Evolutionary conservation across 2,113 vertebrate genomes (phyloP).

Genomic region (Balaenoptera acutorostrata): DNA sequence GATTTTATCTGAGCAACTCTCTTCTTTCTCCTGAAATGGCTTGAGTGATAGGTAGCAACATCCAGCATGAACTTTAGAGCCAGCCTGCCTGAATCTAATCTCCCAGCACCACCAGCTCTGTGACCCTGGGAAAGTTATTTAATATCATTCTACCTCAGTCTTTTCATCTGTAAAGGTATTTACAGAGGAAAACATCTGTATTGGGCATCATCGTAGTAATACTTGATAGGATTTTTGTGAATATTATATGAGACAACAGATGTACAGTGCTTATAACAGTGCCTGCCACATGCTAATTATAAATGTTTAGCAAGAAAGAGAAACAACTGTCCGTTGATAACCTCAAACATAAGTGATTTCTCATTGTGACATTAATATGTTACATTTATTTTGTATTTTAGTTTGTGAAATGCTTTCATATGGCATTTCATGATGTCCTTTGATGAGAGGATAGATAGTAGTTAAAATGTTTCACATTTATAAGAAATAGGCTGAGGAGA

Average conservation of each 20-base stretch:
- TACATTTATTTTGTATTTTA: background rate
- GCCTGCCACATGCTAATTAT: background rate
- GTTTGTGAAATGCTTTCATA: slow-evolving; percentile 6
- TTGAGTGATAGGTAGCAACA: background rate
- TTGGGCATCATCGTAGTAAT: background rate
- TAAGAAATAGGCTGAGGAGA: background rate
- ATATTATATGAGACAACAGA: background rate
- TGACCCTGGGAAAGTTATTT: background rate
- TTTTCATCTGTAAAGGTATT: slow-evolving; percentile 9
- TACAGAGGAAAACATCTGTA: too few relatives aligned
- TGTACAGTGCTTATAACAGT: background rate
- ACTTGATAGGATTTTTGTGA: background rate
- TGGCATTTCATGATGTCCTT: background rate
- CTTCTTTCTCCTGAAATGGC: background rate
- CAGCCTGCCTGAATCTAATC: background rate
- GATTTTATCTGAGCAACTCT: background rate
- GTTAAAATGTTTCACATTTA: background rate
- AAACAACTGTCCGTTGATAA: background rate
- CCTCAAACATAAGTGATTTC: background rate
- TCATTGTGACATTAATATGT: background rate
- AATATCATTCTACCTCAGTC: background rate
- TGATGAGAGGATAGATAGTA: background rate
- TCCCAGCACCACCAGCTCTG: background rate
- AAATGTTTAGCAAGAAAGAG: background rate
- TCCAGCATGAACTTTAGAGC: background rate